Evolutionary conservation across 1,140 invertebrate species (phyloP), one percentile per base, ranked within the genome.

Genomic region (Venustaconcha ellipsiformis): DNA sequence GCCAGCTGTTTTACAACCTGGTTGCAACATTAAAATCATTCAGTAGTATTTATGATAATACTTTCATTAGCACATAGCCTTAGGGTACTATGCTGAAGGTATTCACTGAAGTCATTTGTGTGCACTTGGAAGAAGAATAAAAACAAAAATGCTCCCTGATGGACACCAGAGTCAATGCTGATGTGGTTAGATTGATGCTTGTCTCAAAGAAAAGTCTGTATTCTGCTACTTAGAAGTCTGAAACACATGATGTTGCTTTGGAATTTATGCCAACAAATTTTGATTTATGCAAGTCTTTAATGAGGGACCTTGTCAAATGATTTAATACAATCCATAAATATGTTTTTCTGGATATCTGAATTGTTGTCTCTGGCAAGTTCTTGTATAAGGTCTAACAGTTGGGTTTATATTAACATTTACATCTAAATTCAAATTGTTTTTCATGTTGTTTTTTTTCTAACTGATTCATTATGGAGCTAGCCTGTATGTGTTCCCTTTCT

Each of bases 401-500:
- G 14, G 70, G 72, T 69, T 80, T 72, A 72, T 76, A 77, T 30
- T 67, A 81, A 17, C 70, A 48, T 17, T 37, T 20, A 17, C 18
- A 20, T 55, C 70, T 64, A 57, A 83, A 83, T 4, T 76, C 74
- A 62, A 74, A 68, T 70, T 81, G 74, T 14, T 72, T 23, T n/a
- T 71, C 18, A 82, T 75, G 48, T 70, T 69, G 48, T 77, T 73
- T 2, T 20, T 77, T 23, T 58, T 78, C 65, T 15, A 71, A 20
- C 15, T 78, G 67, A 2, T 57, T 59, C 71, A 80, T 81, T 18
- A 81, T 74, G 64, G 70, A 48, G 55, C 72, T 78, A 37, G 69
- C 67, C 20, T 79, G 74, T 23, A 75, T 68, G 67, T 81, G 79
- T 75, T 84, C 78, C 68, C 81, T 63, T 8, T 83, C 37, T 80